phyloP scores from a whole-genome alignment of 2,888 invertebrate genomes.

The Pseudolycoriella hygida region DNA sequence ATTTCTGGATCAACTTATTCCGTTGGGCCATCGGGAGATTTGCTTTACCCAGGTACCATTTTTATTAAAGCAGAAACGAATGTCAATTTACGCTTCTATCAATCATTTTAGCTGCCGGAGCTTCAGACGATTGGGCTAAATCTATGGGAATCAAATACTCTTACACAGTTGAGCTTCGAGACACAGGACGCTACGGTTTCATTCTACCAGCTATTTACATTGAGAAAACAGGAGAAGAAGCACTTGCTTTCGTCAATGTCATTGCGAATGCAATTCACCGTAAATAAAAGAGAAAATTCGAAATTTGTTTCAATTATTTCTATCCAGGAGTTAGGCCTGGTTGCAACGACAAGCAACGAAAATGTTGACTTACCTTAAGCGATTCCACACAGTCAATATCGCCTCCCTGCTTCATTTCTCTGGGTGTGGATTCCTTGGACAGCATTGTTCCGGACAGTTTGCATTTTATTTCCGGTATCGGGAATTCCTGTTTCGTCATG shows the following conservation, averaged over 20 bases:
- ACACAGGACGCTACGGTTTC: slow-evolving; percentile 71
- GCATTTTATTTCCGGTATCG: neutral
- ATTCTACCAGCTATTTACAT: slow-evolving; percentile 67
- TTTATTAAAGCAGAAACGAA: too few relatives aligned
- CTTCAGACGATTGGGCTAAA: slow-evolving; percentile 86
- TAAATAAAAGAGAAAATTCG: neutral
- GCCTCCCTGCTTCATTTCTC: slow-evolving; percentile 17
- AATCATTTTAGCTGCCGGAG: slow-evolving; percentile 41
- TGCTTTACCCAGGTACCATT: slow-evolving; percentile 41
- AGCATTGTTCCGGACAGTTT: neutral
- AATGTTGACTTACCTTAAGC: neutral
- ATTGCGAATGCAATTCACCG: slow-evolving; percentile 1
- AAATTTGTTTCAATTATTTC: neutral
- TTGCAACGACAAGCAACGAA: neutral
- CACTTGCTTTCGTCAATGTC: slow-evolving; percentile 6
- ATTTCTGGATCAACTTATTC: slow-evolving; percentile 45
- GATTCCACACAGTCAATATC: slow-evolving; percentile 4
- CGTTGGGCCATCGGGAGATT: slow-evolving; percentile 60
- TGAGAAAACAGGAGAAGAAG: slow-evolving; percentile 55
- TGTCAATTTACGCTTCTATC: too few relatives aligned
- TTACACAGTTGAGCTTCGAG: slow-evolving; percentile 78
- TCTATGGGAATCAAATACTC: slow-evolving; percentile 70
- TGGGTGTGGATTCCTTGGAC: slow-evolving; percentile 25
- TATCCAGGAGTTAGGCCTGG: too few relatives aligned
- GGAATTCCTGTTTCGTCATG: slow-evolving; percentile 19